Percentiles rank a stretch among this genome's conserved stretches.
These are phyloP conservation scores for Vandiemenella viatica DNA, from an alignment of 2,888 invertebrate species.

Conservation along the genomic window DNA sequence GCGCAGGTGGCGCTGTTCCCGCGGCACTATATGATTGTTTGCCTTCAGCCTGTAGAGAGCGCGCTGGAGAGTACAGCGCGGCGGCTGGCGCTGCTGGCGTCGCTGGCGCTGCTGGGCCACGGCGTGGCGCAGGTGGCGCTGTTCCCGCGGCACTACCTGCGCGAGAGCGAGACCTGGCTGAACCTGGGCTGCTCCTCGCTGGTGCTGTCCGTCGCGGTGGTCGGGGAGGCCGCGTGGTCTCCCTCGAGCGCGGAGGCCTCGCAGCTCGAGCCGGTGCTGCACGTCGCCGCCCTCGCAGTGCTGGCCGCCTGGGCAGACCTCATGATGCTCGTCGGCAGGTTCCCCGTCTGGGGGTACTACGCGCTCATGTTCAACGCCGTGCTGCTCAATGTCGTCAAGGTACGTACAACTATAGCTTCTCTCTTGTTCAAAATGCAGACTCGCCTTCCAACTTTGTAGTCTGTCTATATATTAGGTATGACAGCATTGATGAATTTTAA, in stretches of 20 bases:
- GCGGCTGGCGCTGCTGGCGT: slow-evolving; percentile 10
- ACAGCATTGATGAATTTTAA: too few species aligned
- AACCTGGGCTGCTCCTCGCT: slow-evolving; percentile 26
- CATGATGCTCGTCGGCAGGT: slow-evolving; percentile 36
- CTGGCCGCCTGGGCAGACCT: slow-evolving; percentile 37
- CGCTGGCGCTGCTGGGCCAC: slow-evolving; percentile 17
- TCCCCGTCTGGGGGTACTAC: slow-evolving; percentile 38
- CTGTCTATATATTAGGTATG: too few species aligned
- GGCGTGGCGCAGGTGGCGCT: slow-evolving; percentile 8
- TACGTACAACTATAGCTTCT: slow-evolving; percentile 21
- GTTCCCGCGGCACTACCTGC: slow-evolving; percentile 23
- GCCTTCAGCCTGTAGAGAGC: too few species aligned
- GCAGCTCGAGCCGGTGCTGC: slow-evolving; percentile 25
- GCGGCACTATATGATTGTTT: too few species aligned
- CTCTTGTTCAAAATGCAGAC: too few species aligned
- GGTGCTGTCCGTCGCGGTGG: slow-evolving; percentile 24
- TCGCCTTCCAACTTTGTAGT: too few species aligned
- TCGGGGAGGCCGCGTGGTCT: too few species aligned
- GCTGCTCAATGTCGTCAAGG: slow-evolving; percentile 36
- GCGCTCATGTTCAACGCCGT: slow-evolving; percentile 40
- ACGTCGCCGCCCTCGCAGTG: slow-evolving; percentile 30
- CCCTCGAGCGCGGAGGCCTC: not conserved
- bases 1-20: slow-evolving; percentile 11
- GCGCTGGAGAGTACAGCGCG: too few species aligned
- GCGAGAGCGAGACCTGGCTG: slow-evolving; percentile 30